Evolutionary conservation across 1,140 invertebrate genomes (phyloP).

Genomic region (Nasonia giraulti): DNA sequence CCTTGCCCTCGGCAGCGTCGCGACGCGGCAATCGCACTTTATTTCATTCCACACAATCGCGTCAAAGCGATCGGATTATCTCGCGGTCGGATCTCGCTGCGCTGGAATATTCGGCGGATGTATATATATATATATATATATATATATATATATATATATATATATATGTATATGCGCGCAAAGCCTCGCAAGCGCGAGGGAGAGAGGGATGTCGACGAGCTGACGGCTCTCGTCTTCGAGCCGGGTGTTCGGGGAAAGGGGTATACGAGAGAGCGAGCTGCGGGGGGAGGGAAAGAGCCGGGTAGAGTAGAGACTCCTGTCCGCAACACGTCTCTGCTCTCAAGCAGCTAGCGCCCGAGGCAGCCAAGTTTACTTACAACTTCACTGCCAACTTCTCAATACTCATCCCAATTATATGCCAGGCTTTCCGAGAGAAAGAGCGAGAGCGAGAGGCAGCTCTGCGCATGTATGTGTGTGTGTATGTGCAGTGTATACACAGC

Average conservation of each 20-base stretch:
- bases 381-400: conserved; percentile 75
- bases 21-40: not conserved
- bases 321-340: conserved; percentile 75
- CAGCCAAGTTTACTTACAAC: conserved; percentile 74
- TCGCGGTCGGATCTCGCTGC: not conserved
- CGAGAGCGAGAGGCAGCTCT: not conserved
- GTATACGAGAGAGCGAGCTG: not conserved
- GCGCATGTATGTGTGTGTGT: too few relatives aligned
- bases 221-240: not conserved
- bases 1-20: not conserved
- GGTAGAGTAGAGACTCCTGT: conserved; percentile 62
- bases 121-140: not conserved
- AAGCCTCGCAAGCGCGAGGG: not conserved
- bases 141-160: conserved; percentile 7
- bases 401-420: conserved; percentile 72
- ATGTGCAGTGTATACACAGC: too few relatives aligned
- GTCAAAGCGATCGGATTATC: conserved; percentile 17
- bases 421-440: conserved; percentile 15
- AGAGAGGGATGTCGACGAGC: not conserved
- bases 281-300: conserved; percentile 23
- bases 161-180: not conserved
- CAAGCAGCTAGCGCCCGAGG: conserved; percentile 70
- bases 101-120: not conserved
- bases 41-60: not conserved
- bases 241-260: conserved; percentile 9